Conservation (phyloP, 1,140 invertebrate species). For the Aphaenogaster floridana region DNA sequence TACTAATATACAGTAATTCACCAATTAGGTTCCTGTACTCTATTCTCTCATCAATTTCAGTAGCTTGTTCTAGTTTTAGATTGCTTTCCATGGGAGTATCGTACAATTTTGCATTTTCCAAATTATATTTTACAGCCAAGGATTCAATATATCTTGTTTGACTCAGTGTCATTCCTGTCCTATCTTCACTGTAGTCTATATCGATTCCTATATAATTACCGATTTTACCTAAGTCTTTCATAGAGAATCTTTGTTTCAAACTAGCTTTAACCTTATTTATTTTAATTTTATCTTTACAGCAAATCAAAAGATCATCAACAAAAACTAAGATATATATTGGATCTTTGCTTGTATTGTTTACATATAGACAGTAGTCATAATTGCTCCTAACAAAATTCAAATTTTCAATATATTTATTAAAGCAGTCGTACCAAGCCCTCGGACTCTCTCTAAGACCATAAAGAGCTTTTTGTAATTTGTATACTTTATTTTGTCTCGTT, state of each 20-base stretch:
- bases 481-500: background rate
- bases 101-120: constrained; percentile 40
- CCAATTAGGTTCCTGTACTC: background rate
- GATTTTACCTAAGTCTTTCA: background rate
- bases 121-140: constrained; percentile 66
- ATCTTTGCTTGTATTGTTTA: background rate
- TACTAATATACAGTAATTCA: constrained; percentile 80
- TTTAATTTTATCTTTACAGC: constrained; percentile 52
- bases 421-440: constrained; percentile 69
- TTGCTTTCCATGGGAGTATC: constrained; percentile 83
- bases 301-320: constrained; percentile 67
- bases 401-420: constrained; percentile 38
- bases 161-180: constrained; percentile 74
- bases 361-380: constrained; percentile 49
- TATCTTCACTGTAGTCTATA: constrained; percentile 51
- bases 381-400: constrained; percentile 30
- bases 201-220: background rate
- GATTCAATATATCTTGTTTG: constrained; percentile 83
- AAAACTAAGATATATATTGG: constrained; percentile 30
- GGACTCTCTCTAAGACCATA: constrained; percentile 52
- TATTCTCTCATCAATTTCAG: background rate
- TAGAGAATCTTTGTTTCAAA: background rate
- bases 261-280: background rate
- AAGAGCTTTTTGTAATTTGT: constrained; percentile 6
- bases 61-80: constrained; percentile 71